Base-by-base conservation (phyloP, 2,113 vertebrate species). In the Gasterosteus nipponicus region DNA sequence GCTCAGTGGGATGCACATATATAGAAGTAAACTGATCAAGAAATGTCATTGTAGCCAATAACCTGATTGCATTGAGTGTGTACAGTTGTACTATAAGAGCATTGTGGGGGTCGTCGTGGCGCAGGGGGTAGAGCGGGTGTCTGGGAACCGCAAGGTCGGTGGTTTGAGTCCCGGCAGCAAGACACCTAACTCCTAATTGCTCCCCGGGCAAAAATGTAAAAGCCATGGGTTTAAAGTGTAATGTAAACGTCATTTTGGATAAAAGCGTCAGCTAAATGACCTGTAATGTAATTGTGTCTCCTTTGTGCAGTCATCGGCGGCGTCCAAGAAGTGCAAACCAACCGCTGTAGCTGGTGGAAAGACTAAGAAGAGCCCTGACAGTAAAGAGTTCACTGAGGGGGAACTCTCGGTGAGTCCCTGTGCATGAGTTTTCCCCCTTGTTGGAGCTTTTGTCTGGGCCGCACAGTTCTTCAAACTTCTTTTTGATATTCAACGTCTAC, bases 361-460 rank as follows among this genome's bases (percentile, higher is more conserved):
- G 92, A 84, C 87, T 61, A 99, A 97, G 93, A 99, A 98, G 80
- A 89, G 60, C 33, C 2, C 91, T 0, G 97, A 98, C 4, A 90
- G 62, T 19, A 99, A 96, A 93, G 98, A 99, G 63, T 60, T 94
- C 1, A 82, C 93, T 39, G 98, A 99, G 73, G 92, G 90, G 0
- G 98, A 99, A 66, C 94, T 99, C 47, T 95, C 97, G 9, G 98
- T 99, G 85, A 93, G 96, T 95, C 11, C 53, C 3, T 19, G 11
- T 56, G 18, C 26, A 59, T n/a, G 15, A 5, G 2, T 46, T 57
- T 64, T 11, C 14, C 41, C 7, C 22, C 11, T 46, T 47, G 16
- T 10, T n/a, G 16, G 42, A 42, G 47, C 16, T 33, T 63, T 29
- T 42, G n/a, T 38, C 4, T 8, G 5, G 19, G 10, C 19, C 3